These are phyloP conservation scores for Leptoteleia sp. DNA, from an alignment of 1,140 invertebrate species.

Conservation along the genomic window DNA sequence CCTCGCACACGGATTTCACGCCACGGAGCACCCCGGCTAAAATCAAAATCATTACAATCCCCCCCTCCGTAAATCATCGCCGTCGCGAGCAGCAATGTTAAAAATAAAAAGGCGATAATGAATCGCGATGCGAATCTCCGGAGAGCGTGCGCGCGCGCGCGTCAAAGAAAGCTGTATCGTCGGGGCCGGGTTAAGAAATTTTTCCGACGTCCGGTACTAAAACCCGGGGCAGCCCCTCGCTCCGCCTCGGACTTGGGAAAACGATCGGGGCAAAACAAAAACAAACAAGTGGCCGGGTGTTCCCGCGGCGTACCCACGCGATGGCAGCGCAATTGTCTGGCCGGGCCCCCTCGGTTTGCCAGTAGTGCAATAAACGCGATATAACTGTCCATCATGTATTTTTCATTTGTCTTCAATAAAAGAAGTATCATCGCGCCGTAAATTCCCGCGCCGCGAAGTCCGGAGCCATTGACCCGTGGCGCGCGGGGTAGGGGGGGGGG, in stretches of 20 bases:
- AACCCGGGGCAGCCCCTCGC: constrained; percentile 4
- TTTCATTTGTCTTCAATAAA: constrained; percentile 52
- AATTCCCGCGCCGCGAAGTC: constrained; percentile 63
- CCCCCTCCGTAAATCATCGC: too few relatives aligned
- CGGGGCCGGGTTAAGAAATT: too few relatives aligned
- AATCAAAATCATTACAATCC: too few relatives aligned
- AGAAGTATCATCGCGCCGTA: constrained; percentile 59
- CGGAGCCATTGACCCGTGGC: constrained; percentile 74
- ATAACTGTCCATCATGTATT: constrained; percentile 57
- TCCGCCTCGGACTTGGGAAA: constrained; percentile 27
- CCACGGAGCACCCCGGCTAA: too few relatives aligned
- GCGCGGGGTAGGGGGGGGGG: too few relatives aligned
- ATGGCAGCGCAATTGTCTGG: constrained; percentile 27
- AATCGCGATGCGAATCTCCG: too few relatives aligned
- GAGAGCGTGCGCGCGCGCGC: too few relatives aligned
- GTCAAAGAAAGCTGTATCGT: too few relatives aligned
- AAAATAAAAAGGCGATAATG: too few relatives aligned
- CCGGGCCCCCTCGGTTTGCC: constrained; percentile 11
- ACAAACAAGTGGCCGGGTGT: constrained; percentile 24
- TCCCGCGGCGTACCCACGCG: constrained; percentile 12
- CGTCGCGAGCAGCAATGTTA: too few relatives aligned
- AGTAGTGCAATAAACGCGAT: constrained; percentile 56
- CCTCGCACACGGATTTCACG: too few relatives aligned
- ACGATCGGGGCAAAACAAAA: constrained; percentile 41
- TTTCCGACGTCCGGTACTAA: constrained; percentile 29